Conservation (phyloP, 1,140 invertebrate genomes). For the Drosophila mayri region DNA sequence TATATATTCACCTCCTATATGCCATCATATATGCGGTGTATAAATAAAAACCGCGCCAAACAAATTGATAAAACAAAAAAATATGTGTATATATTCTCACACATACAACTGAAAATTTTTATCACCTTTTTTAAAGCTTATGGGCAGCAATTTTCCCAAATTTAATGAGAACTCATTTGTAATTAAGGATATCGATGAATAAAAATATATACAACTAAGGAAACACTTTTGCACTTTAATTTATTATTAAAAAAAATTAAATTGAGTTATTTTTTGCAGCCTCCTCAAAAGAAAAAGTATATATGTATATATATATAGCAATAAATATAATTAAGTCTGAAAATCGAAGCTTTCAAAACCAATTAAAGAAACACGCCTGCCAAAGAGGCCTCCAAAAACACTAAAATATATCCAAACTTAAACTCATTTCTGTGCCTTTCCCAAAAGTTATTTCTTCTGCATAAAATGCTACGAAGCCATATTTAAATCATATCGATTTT, state of each 20-base stretch:
- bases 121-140: constrained; percentile 65
- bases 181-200: constrained; percentile 19
- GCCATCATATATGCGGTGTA: constrained; percentile 31
- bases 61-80: constrained; percentile 51
- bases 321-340: constrained; percentile 51
- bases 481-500: constrained; percentile 73
- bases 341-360: constrained; percentile 70
- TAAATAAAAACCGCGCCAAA: constrained; percentile 58
- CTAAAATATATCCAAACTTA: constrained; percentile 6
- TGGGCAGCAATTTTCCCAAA: constrained; percentile 49
- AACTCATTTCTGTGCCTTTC: constrained; percentile 42
- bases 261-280: background rate
- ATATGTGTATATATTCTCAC: constrained; percentile 7
- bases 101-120: constrained; percentile 37
- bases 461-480: constrained; percentile 35
- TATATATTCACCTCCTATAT: constrained; percentile 20
- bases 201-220: background rate
- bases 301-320: constrained; percentile 7
- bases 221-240: background rate
- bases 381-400: constrained; percentile 57
- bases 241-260: background rate
- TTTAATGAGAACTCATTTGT: constrained; percentile 59
- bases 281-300: too few species aligned
- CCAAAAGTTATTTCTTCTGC: constrained; percentile 27
- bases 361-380: constrained; percentile 60